Conservation (phyloP, 2,113 vertebrate species). For the Nothoprocta perdicaria region DNA sequence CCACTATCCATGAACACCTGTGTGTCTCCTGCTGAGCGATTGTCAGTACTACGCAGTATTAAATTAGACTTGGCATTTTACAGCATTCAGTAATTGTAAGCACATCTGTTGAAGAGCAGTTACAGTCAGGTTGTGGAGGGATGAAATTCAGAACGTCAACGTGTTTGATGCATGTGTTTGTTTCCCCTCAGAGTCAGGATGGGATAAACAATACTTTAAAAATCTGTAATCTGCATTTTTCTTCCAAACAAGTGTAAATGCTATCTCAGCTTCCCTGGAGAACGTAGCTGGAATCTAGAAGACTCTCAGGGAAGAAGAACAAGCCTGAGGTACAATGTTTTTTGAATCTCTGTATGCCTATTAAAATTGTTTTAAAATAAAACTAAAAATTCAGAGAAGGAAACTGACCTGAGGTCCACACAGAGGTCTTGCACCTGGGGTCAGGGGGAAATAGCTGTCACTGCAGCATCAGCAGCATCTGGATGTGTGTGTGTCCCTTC, state of each 20-base stretch:
- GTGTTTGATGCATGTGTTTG: constrained; percentile 9
- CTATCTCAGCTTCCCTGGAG: background rate
- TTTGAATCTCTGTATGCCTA: background rate
- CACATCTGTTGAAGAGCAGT: constrained; percentile 39
- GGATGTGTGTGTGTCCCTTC: background rate
- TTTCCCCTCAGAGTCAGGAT: constrained; percentile 34
- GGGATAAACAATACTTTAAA: constrained; percentile 36
- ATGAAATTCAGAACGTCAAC: background rate
- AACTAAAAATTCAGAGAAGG: background rate
- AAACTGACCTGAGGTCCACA: background rate
- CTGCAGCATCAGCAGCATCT: background rate
- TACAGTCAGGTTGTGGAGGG: background rate
- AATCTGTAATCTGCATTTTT: constrained; percentile 52
- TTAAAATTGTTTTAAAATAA: constrained; percentile 10
- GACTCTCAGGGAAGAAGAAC: background rate
- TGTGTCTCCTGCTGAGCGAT: background rate
- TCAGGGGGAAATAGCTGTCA: background rate
- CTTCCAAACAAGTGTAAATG: constrained; percentile 10
- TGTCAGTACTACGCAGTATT: background rate
- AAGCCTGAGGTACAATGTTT: background rate
- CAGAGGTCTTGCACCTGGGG: background rate
- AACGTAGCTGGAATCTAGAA: background rate
- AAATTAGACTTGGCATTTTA: constrained; percentile 26
- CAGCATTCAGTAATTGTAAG: constrained; percentile 10
- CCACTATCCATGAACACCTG: constrained; percentile 8